Evolutionary conservation across 2,797 vertebrate genomes (phyloP), one percentile per base, ranked within the genome.

Genomic region (Micrastur ruficollis): DNA sequence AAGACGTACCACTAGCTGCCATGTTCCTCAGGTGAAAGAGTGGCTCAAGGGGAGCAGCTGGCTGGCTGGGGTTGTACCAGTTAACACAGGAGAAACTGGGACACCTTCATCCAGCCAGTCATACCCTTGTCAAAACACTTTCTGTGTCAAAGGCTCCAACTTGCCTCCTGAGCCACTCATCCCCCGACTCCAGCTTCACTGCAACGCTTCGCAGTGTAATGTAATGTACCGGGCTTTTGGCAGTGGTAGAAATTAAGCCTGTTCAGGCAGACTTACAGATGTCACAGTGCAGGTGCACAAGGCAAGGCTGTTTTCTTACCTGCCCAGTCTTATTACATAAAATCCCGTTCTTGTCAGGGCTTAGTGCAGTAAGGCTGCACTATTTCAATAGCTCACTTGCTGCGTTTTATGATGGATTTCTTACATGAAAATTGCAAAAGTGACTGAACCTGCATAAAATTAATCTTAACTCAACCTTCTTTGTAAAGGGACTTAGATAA

Each of bases 201-300:
- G 52, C 27, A 21, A 11, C 10, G 15, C 59, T 42, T 19, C 2
- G 2, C 11, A 12, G 11, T 5, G 32, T 8, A 36, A 36, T 9
- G 36, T 36, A 36, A 36, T 36, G 36, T 15, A 42, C 42, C 42
- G 16, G 42, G 42, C 25, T 59, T 32, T 34, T 31, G 12, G 7
- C 79, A 34, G 27, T 1, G 12, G 29, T 32, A 32, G 55, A 38
- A 84, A 29, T 5, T 0, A 5, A 25, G 9, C 16, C 58, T 58
- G 46, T 31, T 12, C 19, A 40, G 40, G 46, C 62, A 62, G 18
- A n/a, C 27, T 49, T 19, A 34, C 5, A 2, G 38, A 46, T 11
- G 4, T 0, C 1, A 21, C 52, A 4, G 17, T 1, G 13, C 4
- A 17, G 26, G 5, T 5, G 8, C 0, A 9, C 12, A 46, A 26